Percentiles rank a stretch among this genome's conserved stretches.
Evolutionary conservation across 1,140 invertebrate genomes (phyloP).

Genomic region (Hyles vespertilio): DNA sequence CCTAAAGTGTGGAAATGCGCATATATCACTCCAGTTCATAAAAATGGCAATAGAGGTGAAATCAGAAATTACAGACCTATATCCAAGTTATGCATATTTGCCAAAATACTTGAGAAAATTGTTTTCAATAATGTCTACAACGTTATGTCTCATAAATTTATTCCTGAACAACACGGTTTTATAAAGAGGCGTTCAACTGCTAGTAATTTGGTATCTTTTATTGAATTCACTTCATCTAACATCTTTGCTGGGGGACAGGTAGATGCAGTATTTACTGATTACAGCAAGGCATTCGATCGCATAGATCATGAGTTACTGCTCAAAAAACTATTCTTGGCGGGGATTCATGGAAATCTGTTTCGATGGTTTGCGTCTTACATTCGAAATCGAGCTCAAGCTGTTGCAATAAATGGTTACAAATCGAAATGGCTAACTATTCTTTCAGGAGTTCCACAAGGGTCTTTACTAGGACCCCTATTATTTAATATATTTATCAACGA

Average conservation of each 20-base stretch:
- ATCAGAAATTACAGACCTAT: no score
- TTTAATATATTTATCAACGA: conserved; percentile 14
- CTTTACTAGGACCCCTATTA: conserved; percentile 21
- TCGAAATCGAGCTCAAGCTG: no score
- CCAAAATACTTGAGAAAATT: conserved; percentile 27
- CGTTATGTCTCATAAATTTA: background rate
- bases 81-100: conserved; percentile 18
- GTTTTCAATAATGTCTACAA: conserved; percentile 1
- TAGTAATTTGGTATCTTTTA: conserved; percentile 28
- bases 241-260: conserved; percentile 28
- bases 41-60: conserved; percentile 18
- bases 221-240: conserved; percentile 12
- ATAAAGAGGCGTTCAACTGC: conserved; percentile 25
- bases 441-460: conserved; percentile 20
- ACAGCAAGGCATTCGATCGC: conserved; percentile 32
- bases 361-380: conserved; percentile 31
- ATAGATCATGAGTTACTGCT: conserved; percentile 2
- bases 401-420: no score
- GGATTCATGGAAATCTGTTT: conserved; percentile 23
- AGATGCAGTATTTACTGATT: conserved; percentile 36
- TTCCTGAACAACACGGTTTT: conserved; percentile 35
- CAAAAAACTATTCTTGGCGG: conserved; percentile 9
- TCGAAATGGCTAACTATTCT: no score
- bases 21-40: conserved; percentile 27
- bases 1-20: conserved; percentile 31